Evolutionary conservation across 2,113 vertebrate genomes (phyloP).

Genomic region (Xiphophorus couchianus): DNA sequence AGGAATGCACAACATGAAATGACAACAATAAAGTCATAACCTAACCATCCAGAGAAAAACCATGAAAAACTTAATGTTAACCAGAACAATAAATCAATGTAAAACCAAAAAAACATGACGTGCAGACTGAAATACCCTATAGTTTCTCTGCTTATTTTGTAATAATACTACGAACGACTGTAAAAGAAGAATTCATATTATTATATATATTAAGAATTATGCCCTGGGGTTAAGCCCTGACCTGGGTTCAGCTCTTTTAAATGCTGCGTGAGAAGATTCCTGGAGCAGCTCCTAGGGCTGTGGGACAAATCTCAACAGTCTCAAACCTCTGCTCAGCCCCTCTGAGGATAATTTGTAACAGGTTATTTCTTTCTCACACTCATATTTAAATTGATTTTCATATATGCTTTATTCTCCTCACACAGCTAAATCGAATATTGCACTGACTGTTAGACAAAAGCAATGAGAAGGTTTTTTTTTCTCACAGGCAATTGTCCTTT

Average conservation of each 20-base stretch:
- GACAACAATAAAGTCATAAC: neutral
- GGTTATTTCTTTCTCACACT: slow-evolving; percentile 6
- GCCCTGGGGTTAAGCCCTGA: slow-evolving; percentile 71
- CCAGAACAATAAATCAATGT: neutral
- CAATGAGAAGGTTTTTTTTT: slow-evolving; percentile 20
- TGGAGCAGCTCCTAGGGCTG: slow-evolving; percentile 64
- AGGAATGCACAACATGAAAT: neutral
- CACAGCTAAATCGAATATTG: slow-evolving; percentile 18
- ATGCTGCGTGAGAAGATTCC: slow-evolving; percentile 66
- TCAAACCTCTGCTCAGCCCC: slow-evolving; percentile 22
- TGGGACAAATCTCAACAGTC: slow-evolving; percentile 58
- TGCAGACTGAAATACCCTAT: neutral
- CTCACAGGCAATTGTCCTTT: slow-evolving; percentile 48
- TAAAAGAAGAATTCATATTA: slow-evolving; percentile 53
- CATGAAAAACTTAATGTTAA: neutral
- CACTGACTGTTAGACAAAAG: slow-evolving; percentile 20
- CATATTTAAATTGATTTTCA: slow-evolving; percentile 11
- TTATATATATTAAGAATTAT: slow-evolving; percentile 72
- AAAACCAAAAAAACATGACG: neutral
- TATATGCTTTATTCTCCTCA: slow-evolving; percentile 16
- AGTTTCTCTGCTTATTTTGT: slow-evolving; percentile 39
- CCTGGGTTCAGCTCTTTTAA: slow-evolving; percentile 66
- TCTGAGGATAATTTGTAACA: slow-evolving; percentile 7
- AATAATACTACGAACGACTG: slow-evolving; percentile 21
- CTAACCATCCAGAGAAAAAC: neutral